These are phyloP conservation scores for Drosophila santomea DNA, from an alignment of 1,140 invertebrate genomes.

Conservation along the genomic window DNA sequence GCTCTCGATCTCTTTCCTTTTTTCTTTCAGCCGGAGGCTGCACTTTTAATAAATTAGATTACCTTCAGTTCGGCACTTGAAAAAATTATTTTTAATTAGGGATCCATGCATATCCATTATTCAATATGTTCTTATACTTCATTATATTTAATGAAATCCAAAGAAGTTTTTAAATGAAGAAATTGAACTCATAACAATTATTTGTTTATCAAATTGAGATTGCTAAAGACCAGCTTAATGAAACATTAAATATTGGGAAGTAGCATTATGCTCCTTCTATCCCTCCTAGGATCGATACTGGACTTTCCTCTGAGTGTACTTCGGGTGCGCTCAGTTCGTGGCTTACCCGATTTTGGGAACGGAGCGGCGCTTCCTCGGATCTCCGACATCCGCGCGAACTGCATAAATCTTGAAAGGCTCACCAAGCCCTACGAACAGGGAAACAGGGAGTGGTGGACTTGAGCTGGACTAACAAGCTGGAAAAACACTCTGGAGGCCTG, in stretches of 20 bases:
- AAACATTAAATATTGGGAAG: no score
- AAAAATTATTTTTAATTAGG: not conserved
- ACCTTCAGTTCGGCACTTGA: constrained; percentile 43
- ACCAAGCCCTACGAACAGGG: constrained; percentile 16
- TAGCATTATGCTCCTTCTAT: no score
- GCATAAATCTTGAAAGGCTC: constrained; percentile 70
- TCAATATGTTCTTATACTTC: no score
- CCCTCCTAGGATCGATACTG: no score
- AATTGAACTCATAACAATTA: no score
- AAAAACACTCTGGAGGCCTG: constrained; percentile 44
- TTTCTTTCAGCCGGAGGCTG: constrained; percentile 51
- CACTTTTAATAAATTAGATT: constrained; percentile 83
- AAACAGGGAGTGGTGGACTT: constrained; percentile 2
- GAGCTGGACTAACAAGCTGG: constrained; percentile 60
- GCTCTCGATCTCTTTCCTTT: constrained; percentile 32
- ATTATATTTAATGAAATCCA: no score
- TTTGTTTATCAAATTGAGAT: no score
- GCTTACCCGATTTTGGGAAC: constrained; percentile 19
- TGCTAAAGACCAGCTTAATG: no score
- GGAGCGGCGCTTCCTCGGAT: constrained; percentile 66
- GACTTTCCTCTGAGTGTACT: constrained; percentile 4
- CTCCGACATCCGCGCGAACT: constrained; percentile 65
- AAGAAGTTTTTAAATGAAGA: no score
- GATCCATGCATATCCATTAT: no score
- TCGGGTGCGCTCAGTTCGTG: not conserved